Conservation (phyloP, 1,140 invertebrate species). For the Saccostrea glomerata region DNA sequence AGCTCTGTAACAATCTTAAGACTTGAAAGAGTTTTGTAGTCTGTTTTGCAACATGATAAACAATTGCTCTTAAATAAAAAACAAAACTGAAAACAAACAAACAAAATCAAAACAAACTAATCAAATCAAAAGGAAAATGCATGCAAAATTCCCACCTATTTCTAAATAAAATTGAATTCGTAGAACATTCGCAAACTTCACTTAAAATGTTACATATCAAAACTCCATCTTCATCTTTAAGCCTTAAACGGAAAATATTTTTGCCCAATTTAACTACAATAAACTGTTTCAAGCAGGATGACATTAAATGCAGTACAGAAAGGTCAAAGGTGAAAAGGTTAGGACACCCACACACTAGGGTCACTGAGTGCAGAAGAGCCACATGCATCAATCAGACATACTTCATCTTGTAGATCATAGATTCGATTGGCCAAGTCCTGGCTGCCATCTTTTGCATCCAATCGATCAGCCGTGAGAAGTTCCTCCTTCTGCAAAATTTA, state of each 20-base stretch:
- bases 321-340: slow-evolving; percentile 22
- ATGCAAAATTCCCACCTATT: neutral
- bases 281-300: neutral
- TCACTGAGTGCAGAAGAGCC: slow-evolving; percentile 51
- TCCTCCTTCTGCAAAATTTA: slow-evolving; percentile 89
- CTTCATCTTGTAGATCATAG: slow-evolving; percentile 94
- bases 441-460: slow-evolving; percentile 86
- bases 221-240: neutral
- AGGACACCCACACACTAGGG: slow-evolving; percentile 56
- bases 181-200: neutral
- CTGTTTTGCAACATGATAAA: neutral
- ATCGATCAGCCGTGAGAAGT: slow-evolving; percentile 92
- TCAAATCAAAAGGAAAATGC: neutral
- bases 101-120: neutral
- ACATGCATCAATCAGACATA: slow-evolving; percentile 76
- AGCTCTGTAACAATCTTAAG: too few species aligned
- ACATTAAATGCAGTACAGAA: neutral
- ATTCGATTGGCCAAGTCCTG: slow-evolving; percentile 94
- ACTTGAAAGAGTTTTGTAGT: too few species aligned
- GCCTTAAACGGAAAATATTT: neutral
- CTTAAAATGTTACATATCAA: neutral
- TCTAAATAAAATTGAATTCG: neutral
- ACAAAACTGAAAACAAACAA: neutral
- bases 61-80: neutral
- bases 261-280: neutral